Base-by-base conservation (phyloP, 2,888 invertebrate species). In the Troides aeacus region DNA sequence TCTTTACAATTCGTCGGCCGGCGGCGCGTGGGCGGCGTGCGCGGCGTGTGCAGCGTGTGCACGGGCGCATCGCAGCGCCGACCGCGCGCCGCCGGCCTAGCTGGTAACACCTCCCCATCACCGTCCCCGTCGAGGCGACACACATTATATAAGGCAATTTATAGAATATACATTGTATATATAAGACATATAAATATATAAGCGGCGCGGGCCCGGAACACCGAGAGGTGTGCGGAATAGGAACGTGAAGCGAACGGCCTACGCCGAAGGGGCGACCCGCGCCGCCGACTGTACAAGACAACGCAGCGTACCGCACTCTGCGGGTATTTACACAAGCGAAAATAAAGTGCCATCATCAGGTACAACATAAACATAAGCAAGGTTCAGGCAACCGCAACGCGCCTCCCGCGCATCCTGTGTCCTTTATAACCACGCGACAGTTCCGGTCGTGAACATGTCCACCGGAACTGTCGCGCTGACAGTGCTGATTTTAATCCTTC, bases 101-200 rank as follows among this genome's bases (percentile, higher is more conserved):
- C 77, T 83, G 84, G 82, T 82, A 79, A 79, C 80, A 80, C 73
- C 77, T 75, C 23, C 60, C 73, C 1, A 10, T 39, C 39, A 8
- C 8, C 39, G 62, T 74, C 78, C 77, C 74, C 74, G 66, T 70
- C 68, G 71, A 73, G 75, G 74, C 76, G 74, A 74, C 76, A 79
- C 82, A 82, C 81, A 82, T 80, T 74, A 15, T 77, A 82, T 87
- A 88, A 88, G 89, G 89, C 88, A 88, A 74, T 82, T 82, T 77
- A 81, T 81, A 79, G 81, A 82, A 82, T 82, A 62, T 72, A 73
- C 74, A 75, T 70, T 71, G 75, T 72, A 71, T 69, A 74, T 74
- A 75, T 70, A 64, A 21, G 53, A 53, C n/a, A 53, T 53, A 50
- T 50, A 50, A 17, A 50, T 50, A 53, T 53, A 53, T 53, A 53